Evolutionary conservation across 2,797 vertebrate genomes (phyloP).

Genomic region (Bradypodion ventrale): DNA sequence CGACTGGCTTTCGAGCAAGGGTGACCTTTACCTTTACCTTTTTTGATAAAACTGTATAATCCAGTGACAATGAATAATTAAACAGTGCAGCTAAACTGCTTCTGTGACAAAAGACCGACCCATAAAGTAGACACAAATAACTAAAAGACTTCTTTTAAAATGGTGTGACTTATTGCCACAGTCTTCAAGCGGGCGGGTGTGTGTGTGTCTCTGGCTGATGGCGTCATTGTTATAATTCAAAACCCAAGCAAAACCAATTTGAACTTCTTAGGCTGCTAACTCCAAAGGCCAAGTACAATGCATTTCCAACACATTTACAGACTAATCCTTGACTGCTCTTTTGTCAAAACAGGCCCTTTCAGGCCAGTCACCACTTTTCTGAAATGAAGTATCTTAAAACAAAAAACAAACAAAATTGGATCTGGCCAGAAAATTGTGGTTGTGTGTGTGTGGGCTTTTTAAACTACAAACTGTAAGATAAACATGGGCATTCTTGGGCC

Average conservation of each 20-base stretch:
- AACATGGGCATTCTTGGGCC: too few species aligned
- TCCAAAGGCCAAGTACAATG: not conserved
- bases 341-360: not conserved
- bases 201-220: not conserved
- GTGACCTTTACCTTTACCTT: too few species aligned
- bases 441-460: not conserved
- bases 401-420: not conserved
- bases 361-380: not conserved
- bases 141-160: not conserved
- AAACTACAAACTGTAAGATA: not conserved
- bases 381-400: not conserved
- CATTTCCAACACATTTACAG: conserved; percentile 27
- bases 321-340: conserved; percentile 5
- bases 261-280: not conserved
- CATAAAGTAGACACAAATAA: conserved; percentile 9
- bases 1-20: too few species aligned
- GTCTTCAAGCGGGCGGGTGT: not conserved
- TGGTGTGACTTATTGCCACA: not conserved
- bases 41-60: not conserved
- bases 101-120: conserved; percentile 1
- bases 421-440: not conserved
- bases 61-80: not conserved
- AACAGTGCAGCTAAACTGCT: conserved; percentile 9
- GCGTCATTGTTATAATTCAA: not conserved
- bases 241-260: conserved; percentile 6